phyloP scores from a whole-genome alignment of 2,113 vertebrate species.

The Brachyhypopomus occidentalis region DNA sequence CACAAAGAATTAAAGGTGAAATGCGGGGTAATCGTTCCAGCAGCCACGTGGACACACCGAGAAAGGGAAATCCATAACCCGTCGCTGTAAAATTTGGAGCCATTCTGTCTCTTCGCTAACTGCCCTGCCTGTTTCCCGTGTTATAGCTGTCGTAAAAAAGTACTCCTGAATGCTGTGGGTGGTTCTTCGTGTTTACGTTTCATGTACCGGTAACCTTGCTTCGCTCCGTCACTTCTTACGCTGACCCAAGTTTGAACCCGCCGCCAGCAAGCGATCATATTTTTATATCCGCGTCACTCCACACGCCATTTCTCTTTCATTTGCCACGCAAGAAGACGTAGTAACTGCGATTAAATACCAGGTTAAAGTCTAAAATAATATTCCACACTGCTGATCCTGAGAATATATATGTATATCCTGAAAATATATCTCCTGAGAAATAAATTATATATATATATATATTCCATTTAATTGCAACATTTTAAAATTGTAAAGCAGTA shows the following conservation, averaged over 20 bases:
- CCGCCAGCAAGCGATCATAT: constrained; percentile 68
- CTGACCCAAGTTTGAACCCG: constrained; percentile 87
- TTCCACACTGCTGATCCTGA: too few species aligned
- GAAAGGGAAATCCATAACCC: constrained; percentile 52
- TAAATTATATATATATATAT: too few species aligned
- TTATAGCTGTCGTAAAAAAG: constrained; percentile 69
- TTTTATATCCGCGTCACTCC: constrained; percentile 54
- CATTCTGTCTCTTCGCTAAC: constrained; percentile 61
- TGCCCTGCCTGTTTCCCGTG: constrained; percentile 37
- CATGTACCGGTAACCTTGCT: constrained; percentile 72
- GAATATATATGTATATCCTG: too few species aligned
- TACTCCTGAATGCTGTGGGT: constrained; percentile 58
- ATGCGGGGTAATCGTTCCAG: constrained; percentile 56
- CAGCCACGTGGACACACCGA: constrained; percentile 45
- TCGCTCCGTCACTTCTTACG: constrained; percentile 60
- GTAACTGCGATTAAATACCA: too few species aligned
- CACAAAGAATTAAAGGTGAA: constrained; percentile 60
- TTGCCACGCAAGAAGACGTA: too few species aligned
- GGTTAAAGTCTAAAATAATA: too few species aligned
- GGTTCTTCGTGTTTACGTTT: constrained; percentile 71
- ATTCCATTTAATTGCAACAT: too few species aligned
- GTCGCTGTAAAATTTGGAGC: constrained; percentile 65
- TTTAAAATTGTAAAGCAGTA: too few species aligned
- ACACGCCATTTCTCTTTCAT: too few species aligned
- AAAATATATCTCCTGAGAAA: too few species aligned